Percentiles rank a stretch among this genome's conserved stretches.
Evolutionary conservation across 2,888 invertebrate genomes (phyloP).

Genomic region (Andrena camellia): DNA sequence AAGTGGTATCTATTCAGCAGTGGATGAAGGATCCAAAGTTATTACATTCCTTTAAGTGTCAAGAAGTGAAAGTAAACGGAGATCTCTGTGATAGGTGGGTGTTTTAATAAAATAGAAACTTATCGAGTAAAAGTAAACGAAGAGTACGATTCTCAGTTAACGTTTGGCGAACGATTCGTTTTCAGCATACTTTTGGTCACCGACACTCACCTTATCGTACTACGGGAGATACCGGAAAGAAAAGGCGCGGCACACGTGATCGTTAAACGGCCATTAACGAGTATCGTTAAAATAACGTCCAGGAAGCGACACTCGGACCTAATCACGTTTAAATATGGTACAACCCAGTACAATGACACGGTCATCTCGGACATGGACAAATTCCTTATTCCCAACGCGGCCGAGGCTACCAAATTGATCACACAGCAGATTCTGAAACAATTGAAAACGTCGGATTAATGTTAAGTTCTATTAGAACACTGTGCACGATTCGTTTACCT

Average conservation of each 20-base stretch:
- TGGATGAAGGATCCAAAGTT: constrained; percentile 94
- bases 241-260: constrained; percentile 94
- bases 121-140: neutral
- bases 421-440: constrained; percentile 94
- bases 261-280: constrained; percentile 94
- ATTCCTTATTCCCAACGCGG: constrained; percentile 96
- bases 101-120: constrained; percentile 19
- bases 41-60: constrained; percentile 95
- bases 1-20: constrained; percentile 92
- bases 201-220: constrained; percentile 93
- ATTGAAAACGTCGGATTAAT: constrained; percentile 83
- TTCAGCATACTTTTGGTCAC: constrained; percentile 94
- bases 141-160: constrained; percentile 10
- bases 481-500: constrained; percentile 8
- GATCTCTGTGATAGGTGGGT: constrained; percentile 91
- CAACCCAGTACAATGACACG: constrained; percentile 91
- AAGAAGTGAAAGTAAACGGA: constrained; percentile 96
- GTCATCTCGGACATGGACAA: constrained; percentile 96
- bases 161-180: constrained; percentile 44
- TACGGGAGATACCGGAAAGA: constrained; percentile 92
- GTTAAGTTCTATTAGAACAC: constrained; percentile 15
- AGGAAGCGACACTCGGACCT: constrained; percentile 97
- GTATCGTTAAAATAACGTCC: constrained; percentile 98
- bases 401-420: constrained; percentile 94
- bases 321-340: constrained; percentile 98